Conservation (phyloP, 1,140 invertebrate genomes). For the Nasonia longicornis region DNA sequence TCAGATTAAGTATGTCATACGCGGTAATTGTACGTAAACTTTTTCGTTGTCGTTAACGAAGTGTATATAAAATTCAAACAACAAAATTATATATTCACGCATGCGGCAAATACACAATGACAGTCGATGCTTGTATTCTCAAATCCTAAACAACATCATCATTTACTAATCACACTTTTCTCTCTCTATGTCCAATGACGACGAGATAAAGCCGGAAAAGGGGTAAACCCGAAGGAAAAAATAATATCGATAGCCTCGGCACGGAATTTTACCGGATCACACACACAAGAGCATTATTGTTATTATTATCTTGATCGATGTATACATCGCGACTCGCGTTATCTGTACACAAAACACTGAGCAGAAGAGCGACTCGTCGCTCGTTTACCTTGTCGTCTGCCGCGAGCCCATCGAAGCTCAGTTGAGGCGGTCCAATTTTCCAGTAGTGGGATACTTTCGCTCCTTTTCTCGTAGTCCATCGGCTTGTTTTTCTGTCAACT, state of each 20-base stretch:
- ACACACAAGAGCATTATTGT: not conserved
- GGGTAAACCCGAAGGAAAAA: not conserved
- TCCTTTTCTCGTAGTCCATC: constrained; percentile 14
- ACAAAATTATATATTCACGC: too few relatives aligned
- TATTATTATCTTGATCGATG: constrained; percentile 4
- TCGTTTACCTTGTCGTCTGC: constrained; percentile 30
- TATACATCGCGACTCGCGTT: not conserved
- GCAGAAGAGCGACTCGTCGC: not conserved
- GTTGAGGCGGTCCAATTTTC: constrained; percentile 30
- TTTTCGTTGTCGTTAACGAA: not conserved
- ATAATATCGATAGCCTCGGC: not conserved
- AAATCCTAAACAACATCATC: too few relatives aligned
- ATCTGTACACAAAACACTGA: constrained; percentile 10
- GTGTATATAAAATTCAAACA: too few relatives aligned
- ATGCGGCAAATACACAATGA: too few relatives aligned
- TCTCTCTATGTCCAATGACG: too few relatives aligned
- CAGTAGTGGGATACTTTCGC: constrained; percentile 43
- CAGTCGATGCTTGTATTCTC: too few relatives aligned
- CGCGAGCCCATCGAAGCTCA: not conserved
- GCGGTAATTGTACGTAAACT: not conserved
- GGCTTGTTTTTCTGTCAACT: not conserved
- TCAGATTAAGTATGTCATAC: not conserved
- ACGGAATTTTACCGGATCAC: constrained; percentile 9
- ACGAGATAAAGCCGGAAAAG: not conserved
- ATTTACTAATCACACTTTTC: too few relatives aligned